Percentiles rank a stretch among this genome's conserved stretches.
Conservation (phyloP, 2,113 vertebrate genomes). For the Varanus salvator region DNA sequence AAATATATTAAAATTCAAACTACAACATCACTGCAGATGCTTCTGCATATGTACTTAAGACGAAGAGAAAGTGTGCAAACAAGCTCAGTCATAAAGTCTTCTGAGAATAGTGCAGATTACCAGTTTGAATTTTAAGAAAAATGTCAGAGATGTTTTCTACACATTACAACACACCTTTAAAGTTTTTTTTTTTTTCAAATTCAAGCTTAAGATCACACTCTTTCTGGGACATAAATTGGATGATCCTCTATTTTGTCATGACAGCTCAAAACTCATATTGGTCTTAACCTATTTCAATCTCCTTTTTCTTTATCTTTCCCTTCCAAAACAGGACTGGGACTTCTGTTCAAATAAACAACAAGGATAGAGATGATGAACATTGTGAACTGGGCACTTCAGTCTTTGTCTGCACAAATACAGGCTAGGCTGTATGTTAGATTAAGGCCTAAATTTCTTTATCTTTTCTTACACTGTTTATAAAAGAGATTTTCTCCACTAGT, state of each 20-base stretch:
- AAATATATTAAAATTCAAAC: neutral
- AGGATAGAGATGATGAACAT: neutral
- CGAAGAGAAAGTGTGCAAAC: neutral
- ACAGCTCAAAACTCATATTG: neutral
- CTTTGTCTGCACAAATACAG: neutral
- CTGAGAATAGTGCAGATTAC: neutral
- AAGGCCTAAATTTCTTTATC: neutral
- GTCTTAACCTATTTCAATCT: neutral
- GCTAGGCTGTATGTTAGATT: neutral
- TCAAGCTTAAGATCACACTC: neutral
- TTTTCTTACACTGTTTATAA: neutral
- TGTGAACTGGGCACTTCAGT: neutral
- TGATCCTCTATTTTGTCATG: neutral
- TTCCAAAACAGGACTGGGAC: constrained; percentile 9
- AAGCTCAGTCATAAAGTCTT: neutral
- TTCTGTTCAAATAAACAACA: constrained; percentile 27
- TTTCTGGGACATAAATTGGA: neutral
- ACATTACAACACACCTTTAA: neutral
- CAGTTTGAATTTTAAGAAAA: neutral
- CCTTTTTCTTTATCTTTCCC: constrained; percentile 6
- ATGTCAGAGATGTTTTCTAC: neutral
- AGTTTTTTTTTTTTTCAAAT: neutral
- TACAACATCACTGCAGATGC: neutral
- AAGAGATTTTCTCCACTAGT: neutral
- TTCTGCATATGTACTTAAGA: neutral